Evolutionary conservation across 2,797 vertebrate species (phyloP), one percentile per base, ranked within the genome.

Genomic region (Paguma larvata): DNA sequence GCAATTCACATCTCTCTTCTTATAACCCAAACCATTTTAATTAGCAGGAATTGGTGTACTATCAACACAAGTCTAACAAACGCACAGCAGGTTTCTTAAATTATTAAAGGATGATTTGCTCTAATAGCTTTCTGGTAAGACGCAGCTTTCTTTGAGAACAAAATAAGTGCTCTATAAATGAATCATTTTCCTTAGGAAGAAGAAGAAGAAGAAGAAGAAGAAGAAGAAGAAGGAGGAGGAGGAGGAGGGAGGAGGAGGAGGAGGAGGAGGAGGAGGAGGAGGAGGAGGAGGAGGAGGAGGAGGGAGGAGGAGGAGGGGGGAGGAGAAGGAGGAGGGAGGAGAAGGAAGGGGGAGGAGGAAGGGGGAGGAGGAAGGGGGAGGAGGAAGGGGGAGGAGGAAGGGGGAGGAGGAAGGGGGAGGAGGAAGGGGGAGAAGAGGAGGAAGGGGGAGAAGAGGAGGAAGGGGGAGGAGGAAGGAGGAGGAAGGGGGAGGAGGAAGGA

Each of bases 71-170:
- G 41, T 89, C 96, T 97, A 95, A 92, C 80, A 88, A 84, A 9
- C 34, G 85, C 94, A 89, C 89, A 96, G 97, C 96, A 95, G 89
- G 85, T 46, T 92, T 75, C 95, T 92, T 90, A 87, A 46, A 83
- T 95, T 94, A 97, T 89, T 95, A 95, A 96, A 86, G 96, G 92
- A 96, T 94, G 92, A 91, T 96, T 94, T 96, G 95, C 94, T 97
- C 80, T 96, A 97, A 97, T 82, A 97, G 92, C 73, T 96, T 83
- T 95, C 85, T 89, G 91, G 59, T 91, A 96, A 96, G 95, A 87
- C 91, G 63, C 70, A 63, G 34, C 14, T 73, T 92, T 95, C 85
- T 97, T 70, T 80, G 67, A 94, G 88, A 97, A 97, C 77, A 96
- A 97, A 96, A 91, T 89, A 97, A 95, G 44, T 1, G 16, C 34